Conservation (phyloP, 2,888 invertebrate species). For the Oxycera nigricornis region DNA sequence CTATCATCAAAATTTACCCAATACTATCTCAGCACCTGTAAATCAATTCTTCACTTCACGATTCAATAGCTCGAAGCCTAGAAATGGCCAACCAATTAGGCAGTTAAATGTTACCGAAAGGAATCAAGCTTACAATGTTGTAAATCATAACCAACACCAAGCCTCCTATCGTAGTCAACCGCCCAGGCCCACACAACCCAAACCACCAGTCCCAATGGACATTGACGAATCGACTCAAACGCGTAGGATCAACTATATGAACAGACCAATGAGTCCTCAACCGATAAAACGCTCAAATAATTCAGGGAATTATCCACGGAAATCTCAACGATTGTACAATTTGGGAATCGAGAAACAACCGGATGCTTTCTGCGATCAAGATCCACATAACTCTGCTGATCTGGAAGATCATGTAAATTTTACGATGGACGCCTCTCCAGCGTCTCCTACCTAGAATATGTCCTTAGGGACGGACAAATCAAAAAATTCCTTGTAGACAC, state of each 20-base stretch:
- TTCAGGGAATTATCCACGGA: background rate
- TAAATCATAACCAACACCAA: background rate
- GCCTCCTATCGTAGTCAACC: background rate
- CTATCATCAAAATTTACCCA: background rate
- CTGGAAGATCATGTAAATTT: background rate
- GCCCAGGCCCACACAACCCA: constrained; percentile 1
- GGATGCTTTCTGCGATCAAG: no score
- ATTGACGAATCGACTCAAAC: constrained; percentile 39
- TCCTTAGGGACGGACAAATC: background rate
- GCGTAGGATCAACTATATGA: background rate
- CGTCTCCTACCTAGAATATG: constrained; percentile 20
- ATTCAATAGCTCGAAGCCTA: background rate
- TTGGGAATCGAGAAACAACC: no score
- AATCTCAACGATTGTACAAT: background rate
- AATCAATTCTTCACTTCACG: background rate
- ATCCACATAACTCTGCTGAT: no score
- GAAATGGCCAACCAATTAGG: background rate
- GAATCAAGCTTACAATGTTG: background rate
- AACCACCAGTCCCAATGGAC: constrained; percentile 13
- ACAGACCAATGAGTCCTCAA: background rate
- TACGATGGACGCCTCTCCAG: no score
- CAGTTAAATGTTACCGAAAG: background rate
- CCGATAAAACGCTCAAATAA: background rate
- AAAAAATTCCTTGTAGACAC: background rate
- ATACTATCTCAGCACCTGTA: background rate